These are phyloP conservation scores for Stercorarius parasiticus DNA, from an alignment of 2,113 vertebrate species.

Conservation along the genomic window DNA sequence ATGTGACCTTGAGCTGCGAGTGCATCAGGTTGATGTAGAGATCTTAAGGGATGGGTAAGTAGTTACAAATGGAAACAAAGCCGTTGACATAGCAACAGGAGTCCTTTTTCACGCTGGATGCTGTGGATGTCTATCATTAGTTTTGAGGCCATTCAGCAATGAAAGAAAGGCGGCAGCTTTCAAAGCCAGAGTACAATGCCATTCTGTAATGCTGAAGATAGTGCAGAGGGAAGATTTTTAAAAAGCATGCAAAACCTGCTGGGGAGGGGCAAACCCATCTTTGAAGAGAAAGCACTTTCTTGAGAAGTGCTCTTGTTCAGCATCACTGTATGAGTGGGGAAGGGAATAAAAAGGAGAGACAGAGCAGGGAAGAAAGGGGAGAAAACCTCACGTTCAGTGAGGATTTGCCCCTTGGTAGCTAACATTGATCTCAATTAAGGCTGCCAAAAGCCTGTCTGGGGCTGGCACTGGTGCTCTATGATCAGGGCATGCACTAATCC, in stretches of 20 bases:
- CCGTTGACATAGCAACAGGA: not conserved
- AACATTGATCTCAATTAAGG: not conserved
- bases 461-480: not conserved
- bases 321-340: not conserved
- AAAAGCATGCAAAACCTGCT: not conserved
- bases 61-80: constrained; percentile 17
- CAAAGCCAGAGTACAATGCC: not conserved
- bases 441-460: not conserved
- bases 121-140: not conserved
- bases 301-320: not conserved
- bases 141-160: not conserved
- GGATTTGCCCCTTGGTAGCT: not conserved
- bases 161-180: not conserved
- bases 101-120: not conserved
- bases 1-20: not conserved
- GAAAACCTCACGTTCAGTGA: not conserved
- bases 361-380: not conserved
- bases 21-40: not conserved
- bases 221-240: not conserved
- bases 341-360: not conserved
- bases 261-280: not conserved
- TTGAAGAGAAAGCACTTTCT: not conserved
- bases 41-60: not conserved
- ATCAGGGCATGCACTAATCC: not conserved
- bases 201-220: not conserved